phyloP scores from a whole-genome alignment of 2,113 vertebrate species.

The Clarias batrachus region DNA sequence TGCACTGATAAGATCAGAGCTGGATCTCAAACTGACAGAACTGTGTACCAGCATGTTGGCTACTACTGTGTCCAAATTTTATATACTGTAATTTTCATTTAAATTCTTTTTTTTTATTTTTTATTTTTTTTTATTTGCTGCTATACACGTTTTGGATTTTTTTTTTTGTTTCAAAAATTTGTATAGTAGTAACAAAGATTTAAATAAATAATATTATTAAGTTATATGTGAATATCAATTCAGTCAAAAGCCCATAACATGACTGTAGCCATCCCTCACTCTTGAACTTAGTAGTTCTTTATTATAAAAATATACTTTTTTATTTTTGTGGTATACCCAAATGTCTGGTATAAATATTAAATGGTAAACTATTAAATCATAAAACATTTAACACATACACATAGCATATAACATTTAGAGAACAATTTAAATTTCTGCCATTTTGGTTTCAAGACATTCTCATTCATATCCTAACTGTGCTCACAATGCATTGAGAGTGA shows the following conservation, averaged over 20 bases:
- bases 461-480: no score
- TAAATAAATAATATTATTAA: not conserved
- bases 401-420: no score
- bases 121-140: not conserved
- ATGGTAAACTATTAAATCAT: no score
- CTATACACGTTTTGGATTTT: not conserved
- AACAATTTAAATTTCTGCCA: no score
- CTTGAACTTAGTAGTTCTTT: not conserved
- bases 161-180: not conserved
- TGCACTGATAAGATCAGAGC: conserved; percentile 55
- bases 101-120: not conserved
- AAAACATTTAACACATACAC: no score
- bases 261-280: not conserved
- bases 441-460: no score
- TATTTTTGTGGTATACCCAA: not conserved
- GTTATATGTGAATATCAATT: conserved; percentile 18
- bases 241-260: conserved; percentile 3
- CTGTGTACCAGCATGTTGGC: not conserved
- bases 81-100: not conserved
- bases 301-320: conserved; percentile 14
- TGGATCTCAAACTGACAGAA: not conserved
- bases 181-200: not conserved
- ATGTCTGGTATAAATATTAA: no score
- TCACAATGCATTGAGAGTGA: no score
- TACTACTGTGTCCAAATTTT: not conserved